Evolutionary conservation across 1,140 invertebrate species (phyloP), one percentile per base, ranked within the genome.

Genomic region (Berghia stephanieae): DNA sequence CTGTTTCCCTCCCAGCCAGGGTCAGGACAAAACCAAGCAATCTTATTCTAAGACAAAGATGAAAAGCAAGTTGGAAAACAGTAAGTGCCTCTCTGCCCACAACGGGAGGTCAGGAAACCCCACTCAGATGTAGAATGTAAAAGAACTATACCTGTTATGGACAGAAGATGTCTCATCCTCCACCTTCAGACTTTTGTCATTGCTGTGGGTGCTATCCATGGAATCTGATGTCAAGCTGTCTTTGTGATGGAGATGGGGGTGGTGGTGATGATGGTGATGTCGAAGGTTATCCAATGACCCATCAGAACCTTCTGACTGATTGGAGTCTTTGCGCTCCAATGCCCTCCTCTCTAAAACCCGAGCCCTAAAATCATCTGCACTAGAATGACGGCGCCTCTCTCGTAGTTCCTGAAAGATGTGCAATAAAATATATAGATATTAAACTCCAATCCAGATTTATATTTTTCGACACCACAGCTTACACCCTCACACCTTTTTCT

Each of bases 231-330:
- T 27, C 10, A 71, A 34, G 44, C 80, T 81, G 68, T 81, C 79
- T 63, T 79, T 82, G 36, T 81, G 79, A n/a, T n/a, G n/a, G n/a
- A n/a, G n/a, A n/a, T n/a, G n/a, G n/a, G n/a, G n/a, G n/a, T n/a
- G n/a, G n/a, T n/a, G n/a, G n/a, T n/a, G n/a, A n/a, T n/a, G n/a
- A n/a, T n/a, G n/a, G n/a, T n/a, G n/a, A 31, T 83, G 72, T 1
- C 81, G 79, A 38, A 82, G 82, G 46, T 86, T 67, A 69, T 88
- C 86, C 21, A 83, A 42, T 1, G 86, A 88, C 13, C 82, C 83
- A 31, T 87, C 86, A 2, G 86, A 87, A 63, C 83, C 81, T 46
- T 86, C 85, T 71, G 86, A 88, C 63, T 86, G 83, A 77, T 88
- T 88, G 6, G 85, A 87, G 75, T 88, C 85, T 70, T 88, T 86